Base-by-base conservation (phyloP, 2,888 invertebrate genomes). In the Yponomeuta evonymella region DNA sequence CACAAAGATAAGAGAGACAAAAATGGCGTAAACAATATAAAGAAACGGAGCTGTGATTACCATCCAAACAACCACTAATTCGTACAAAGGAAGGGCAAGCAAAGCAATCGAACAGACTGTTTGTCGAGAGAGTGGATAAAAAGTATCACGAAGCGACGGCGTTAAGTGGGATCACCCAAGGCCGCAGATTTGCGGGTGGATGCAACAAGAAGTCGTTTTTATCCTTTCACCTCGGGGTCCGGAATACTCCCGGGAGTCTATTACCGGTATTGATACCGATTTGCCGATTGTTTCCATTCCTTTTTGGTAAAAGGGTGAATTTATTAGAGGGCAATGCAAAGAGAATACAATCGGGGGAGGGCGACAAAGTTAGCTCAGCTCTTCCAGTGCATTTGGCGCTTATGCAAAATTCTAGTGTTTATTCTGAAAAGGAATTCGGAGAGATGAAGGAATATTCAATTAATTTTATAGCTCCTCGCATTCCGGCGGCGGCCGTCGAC, bases 381-480 rank as follows among this genome's bases (percentile, higher is more conserved):
- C 15, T 58, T 58, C 12, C 51, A 58, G 51, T 58, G 51, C 51
- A 58, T 58, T 58, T 58, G 51, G 51, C 51, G 51, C 51, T 58
- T 58, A 15, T 58, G 51, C 15, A 15, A 58, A 58, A 58, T 58
- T 43, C 43, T 43, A 43, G 43, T 43, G 43, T 9, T 43, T 43
- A 43, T 43, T 43, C 43, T 43, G 43, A 43, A 43, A 43, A 43
- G 51, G 51, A 58, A 58, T 58, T 58, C 51, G 15, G 15, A 58
- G 15, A 58, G 51, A 58, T 58, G 51, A 58, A 58, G 51, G 51
- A 58, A 58, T 58, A 58, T 58, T 58, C 51, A 58, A 58, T 58
- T 58, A 58, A 58, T 58, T 58, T 58, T 58, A 58, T 58, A 58
- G 51, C 51, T 58, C 51, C 51, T 58, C 12, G 51, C 51, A 58